Evolutionary conservation across 2,888 invertebrate species (phyloP).

Genomic region (Phaedon cochleariae): DNA sequence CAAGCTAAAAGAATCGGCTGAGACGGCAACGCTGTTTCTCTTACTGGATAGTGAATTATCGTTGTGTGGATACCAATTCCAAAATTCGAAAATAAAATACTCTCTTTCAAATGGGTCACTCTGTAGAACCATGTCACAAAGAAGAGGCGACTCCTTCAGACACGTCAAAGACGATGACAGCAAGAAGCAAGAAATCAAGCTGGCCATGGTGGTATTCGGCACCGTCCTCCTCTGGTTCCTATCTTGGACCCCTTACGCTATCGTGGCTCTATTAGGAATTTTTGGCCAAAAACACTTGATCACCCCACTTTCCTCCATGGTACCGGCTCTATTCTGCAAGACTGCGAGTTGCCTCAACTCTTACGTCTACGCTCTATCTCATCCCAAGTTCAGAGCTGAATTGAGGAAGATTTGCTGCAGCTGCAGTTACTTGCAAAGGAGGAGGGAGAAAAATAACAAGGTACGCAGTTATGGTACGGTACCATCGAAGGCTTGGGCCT

Average conservation of each 20-base stretch:
- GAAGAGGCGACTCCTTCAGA: slow-evolving; percentile 60
- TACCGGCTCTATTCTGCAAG: slow-evolving; percentile 83
- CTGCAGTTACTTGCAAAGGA: slow-evolving; percentile 5
- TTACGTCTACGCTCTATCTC: slow-evolving; percentile 80
- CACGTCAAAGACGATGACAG: slow-evolving; percentile 71
- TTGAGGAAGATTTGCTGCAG: slow-evolving; percentile 35
- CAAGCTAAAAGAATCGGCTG: too few relatives aligned
- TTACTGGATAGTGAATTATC: too few relatives aligned
- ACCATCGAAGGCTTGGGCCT: too few relatives aligned
- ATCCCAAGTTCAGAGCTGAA: slow-evolving; percentile 78
- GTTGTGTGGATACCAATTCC: too few relatives aligned
- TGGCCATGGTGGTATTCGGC: slow-evolving; percentile 73
- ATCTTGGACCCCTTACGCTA: slow-evolving; percentile 85
- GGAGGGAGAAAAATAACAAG: slow-evolving; percentile 21
- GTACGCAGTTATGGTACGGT: too few relatives aligned
- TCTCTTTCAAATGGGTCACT: background rate
- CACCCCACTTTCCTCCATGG: slow-evolving; percentile 76
- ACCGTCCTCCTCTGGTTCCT: slow-evolving; percentile 79
- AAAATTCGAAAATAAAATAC: too few relatives aligned
- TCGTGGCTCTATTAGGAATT: slow-evolving; percentile 78
- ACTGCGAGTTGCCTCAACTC: slow-evolving; percentile 84
- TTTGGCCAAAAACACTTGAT: slow-evolving; percentile 71
- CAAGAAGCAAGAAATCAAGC: slow-evolving; percentile 75
- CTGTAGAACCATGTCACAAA: background rate
- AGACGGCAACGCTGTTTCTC: too few relatives aligned